These are phyloP conservation scores for Indicator maculatus DNA, from an alignment of 2,113 vertebrate species.

Conservation along the genomic window DNA sequence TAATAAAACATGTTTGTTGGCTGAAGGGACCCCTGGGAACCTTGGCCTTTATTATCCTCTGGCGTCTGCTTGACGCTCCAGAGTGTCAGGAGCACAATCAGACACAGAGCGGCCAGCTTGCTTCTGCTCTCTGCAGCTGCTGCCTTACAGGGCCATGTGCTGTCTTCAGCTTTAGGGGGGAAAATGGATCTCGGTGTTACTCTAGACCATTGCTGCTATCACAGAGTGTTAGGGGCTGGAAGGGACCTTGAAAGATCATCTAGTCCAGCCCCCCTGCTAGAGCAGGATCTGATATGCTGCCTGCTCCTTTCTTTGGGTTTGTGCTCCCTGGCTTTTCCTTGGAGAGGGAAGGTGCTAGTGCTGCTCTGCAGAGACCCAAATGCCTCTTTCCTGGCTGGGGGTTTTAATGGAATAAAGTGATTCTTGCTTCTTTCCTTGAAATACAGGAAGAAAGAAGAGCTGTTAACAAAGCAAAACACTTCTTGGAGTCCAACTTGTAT, in stretches of 20 bases:
- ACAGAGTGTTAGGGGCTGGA: no score
- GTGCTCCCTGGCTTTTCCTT: neutral
- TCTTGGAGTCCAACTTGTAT: slow-evolving; percentile 87
- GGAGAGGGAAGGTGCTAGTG: neutral
- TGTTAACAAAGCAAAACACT: slow-evolving; percentile 85
- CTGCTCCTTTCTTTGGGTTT: neutral
- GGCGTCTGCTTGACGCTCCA: slow-evolving; percentile 47
- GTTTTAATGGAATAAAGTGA: neutral
- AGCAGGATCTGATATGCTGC: neutral
- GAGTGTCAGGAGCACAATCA: slow-evolving; percentile 56
- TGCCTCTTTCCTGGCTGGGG: neutral
- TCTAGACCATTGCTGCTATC: neutral
- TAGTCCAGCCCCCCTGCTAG: no score
- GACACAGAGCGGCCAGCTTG: neutral
- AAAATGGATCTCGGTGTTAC: neutral
- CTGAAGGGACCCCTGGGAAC: slow-evolving; percentile 59
- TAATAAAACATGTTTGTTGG: slow-evolving; percentile 68
- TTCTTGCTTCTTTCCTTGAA: neutral
- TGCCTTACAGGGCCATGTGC: neutral
- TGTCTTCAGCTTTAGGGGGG: neutral
- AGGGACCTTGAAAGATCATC: no score
- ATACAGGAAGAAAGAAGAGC: slow-evolving; percentile 85
- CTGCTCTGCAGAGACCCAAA: neutral
- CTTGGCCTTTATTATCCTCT: slow-evolving; percentile 65
- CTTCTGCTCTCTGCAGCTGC: slow-evolving; percentile 20